These are phyloP conservation scores for Eunapius fragilis DNA, from an alignment of 37 sponge, comb jelly and placozoan genomes.

Conservation along the genomic window DNA sequence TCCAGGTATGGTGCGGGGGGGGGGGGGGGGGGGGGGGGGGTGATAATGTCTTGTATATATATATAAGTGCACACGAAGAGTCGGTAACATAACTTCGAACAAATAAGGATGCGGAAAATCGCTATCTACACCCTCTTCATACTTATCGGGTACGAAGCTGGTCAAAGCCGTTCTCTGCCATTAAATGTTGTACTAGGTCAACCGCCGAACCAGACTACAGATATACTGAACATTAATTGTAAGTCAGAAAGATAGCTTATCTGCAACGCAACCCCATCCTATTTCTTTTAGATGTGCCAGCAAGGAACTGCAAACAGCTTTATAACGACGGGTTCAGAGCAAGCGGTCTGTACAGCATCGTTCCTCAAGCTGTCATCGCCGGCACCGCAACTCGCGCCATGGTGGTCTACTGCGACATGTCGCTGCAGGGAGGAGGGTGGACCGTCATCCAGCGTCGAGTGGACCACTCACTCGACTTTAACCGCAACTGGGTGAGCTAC, in stretches of 20 bases:
- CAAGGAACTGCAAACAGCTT: conserved; percentile 53
- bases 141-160: neutral
- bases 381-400: conserved; percentile 34
- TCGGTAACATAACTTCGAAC: too few species aligned
- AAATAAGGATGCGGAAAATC: neutral
- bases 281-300: conserved; percentile 36
- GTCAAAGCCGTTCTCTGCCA: neutral
- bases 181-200: neutral
- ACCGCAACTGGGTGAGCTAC: conserved; percentile 38
- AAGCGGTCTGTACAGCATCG: conserved; percentile 46
- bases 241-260: neutral
- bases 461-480: conserved; percentile 22
- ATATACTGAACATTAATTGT: neutral
- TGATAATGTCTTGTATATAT: too few species aligned
- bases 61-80: neutral
- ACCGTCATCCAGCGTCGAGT: conserved; percentile 58
- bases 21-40: too few species aligned
- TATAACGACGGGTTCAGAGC: conserved; percentile 30
- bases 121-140: neutral
- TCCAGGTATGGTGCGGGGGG: too few species aligned
- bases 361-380: neutral
- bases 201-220: neutral
- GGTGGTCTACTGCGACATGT: conserved; percentile 71
- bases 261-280: neutral
- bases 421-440: conserved; percentile 56